Percentiles rank a stretch among this genome's conserved stretches.
Conservation (phyloP, 2,797 vertebrate species). For the Acestrorhynchus altus region DNA sequence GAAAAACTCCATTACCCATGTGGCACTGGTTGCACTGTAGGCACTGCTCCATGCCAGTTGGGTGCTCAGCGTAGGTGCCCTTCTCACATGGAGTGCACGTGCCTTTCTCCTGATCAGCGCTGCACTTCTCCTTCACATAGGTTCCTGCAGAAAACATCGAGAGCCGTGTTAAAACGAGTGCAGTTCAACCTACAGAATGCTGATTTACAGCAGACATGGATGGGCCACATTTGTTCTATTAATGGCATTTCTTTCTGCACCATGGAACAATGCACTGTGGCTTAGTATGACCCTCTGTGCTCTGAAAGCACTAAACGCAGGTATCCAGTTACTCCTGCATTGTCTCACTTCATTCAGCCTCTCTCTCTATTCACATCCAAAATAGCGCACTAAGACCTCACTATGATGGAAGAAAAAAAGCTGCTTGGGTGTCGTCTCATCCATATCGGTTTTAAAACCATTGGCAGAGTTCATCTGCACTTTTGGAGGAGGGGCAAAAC, state of each 20-base stretch:
- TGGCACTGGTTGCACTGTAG: slow-evolving; percentile 80
- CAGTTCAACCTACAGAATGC: neutral
- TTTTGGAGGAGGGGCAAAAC: neutral
- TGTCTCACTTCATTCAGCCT: neutral
- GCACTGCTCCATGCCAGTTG: slow-evolving; percentile 81
- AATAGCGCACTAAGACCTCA: neutral
- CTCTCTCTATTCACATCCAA: neutral
- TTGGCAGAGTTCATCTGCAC: too few species aligned
- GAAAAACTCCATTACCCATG: slow-evolving; percentile 66
- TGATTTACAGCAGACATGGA: neutral
- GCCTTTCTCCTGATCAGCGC: slow-evolving; percentile 66
- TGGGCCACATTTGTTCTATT: neutral
- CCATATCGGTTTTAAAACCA: neutral
- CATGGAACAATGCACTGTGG: neutral
- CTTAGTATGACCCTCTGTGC: neutral
- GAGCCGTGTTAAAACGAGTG: too few species aligned
- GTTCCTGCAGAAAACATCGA: slow-evolving; percentile 69
- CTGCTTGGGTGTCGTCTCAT: neutral
- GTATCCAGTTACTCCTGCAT: neutral
- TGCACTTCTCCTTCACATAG: slow-evolving; percentile 74
- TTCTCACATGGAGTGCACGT: slow-evolving; percentile 71
- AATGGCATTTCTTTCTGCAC: neutral
- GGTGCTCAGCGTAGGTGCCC: slow-evolving; percentile 80
- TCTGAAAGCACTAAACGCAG: neutral
- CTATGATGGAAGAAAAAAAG: neutral